Conservation (phyloP, 2,797 vertebrate genomes). For the Karalla daura region DNA sequence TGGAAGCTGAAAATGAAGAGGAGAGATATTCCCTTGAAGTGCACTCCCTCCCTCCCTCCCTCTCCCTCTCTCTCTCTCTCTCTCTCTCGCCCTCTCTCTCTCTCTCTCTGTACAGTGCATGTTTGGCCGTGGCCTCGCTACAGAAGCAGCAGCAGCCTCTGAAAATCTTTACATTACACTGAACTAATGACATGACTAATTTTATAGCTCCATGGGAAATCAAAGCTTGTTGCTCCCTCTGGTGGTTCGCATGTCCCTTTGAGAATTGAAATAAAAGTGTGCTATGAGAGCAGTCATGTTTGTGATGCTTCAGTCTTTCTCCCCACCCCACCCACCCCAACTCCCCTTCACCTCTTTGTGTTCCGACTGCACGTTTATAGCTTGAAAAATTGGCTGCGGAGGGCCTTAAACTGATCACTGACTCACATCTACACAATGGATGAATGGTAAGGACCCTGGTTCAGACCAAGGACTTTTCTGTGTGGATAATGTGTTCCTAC, state of each 20-base stretch:
- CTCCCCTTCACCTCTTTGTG: not conserved
- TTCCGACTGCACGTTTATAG: conserved; percentile 3
- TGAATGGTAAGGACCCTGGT: no score
- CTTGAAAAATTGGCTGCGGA: conserved; percentile 13
- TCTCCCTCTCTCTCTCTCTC: not conserved
- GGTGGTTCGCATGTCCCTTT: conserved; percentile 53
- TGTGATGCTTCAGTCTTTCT: not conserved
- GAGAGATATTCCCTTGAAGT: conserved; percentile 4
- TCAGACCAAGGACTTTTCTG: no score
- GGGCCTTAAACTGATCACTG: not conserved
- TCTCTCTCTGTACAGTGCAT: not conserved
- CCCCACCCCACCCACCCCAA: not conserved
- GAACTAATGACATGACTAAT: conserved; percentile 30
- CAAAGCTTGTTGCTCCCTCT: conserved; percentile 68
- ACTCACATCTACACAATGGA: not conserved
- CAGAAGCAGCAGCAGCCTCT: conserved; percentile 6
- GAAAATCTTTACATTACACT: conserved; percentile 1
- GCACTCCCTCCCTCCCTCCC: not conserved
- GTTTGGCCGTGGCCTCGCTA: not conserved
- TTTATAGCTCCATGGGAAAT: conserved; percentile 40
- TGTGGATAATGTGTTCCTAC: no score
- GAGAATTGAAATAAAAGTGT: conserved; percentile 26
- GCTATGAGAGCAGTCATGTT: conserved; percentile 6
- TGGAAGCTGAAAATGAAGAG: conserved; percentile 14
- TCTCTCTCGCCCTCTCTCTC: not conserved